Base-by-base conservation (phyloP, 2,888 invertebrate genomes). In the Aspidiotus rigidus region DNA sequence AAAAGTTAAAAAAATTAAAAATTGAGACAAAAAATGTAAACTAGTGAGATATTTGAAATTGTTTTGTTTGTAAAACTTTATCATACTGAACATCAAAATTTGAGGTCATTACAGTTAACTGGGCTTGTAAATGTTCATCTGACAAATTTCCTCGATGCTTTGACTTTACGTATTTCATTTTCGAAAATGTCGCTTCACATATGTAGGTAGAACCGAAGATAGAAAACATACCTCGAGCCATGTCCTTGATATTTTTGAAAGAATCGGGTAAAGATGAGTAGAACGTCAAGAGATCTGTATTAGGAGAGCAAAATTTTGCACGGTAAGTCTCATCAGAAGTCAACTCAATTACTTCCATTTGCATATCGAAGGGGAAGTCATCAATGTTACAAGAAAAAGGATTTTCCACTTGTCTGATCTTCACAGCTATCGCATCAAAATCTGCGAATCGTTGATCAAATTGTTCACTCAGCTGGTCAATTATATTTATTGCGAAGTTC, bases 21-120 rank as follows among this genome's bases (percentile, higher is more conserved):
- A 49, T 13, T 49, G n/a, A 49, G 10, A 49, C 49, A 49, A 13
- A 49, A 49, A 49, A 49, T 49, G 11, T 49, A 6, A n/a, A 49
- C 49, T n/a, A 49, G n/a, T 49, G 49, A 49, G 49, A 49, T 49
- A 13, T 49, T 49, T 49, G 6, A 49, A 49, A n/a, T 49, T 49
- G 49, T 49, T 49, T n/a, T 49, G 49, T 49, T 49, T 6, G 49
- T 49, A 49, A 49, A n/a, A 3, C n/a, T n/a, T 49, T n/a, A 49
- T 49, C n/a, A 49, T 49, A 49, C n/a, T 49, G 49, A 49, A 49
- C 10, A 49, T 49, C 49, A 11, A 49, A 49, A 49, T 49, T 49
- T 49, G 49, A 49, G 49, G 49, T 49, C 49, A 49, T 49, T 49
- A 49, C 49, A 49, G 49, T 49, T 49, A 49, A 49, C 49, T 49